phyloP scores from a whole-genome alignment of 37 sponge, comb jelly and placozoan species.

The Eunapius fragilis region DNA sequence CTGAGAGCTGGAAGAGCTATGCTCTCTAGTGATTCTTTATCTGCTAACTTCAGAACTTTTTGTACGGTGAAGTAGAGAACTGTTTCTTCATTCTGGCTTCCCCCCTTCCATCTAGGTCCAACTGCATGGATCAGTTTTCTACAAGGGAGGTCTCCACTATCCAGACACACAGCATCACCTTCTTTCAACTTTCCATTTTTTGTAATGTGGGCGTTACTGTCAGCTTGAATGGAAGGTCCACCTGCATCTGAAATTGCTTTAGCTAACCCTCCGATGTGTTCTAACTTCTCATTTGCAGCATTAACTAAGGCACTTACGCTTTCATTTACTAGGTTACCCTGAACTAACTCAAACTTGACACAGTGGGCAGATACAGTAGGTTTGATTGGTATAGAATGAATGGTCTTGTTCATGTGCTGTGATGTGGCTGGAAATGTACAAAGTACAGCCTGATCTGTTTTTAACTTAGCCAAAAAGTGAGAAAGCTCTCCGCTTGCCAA shows the following conservation, averaged over 20 bases:
- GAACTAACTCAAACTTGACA: constrained; percentile 46
- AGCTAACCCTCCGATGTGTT: constrained; percentile 79
- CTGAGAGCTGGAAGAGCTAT: constrained; percentile 78
- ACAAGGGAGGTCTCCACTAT: constrained; percentile 69
- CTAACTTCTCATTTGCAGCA: constrained; percentile 80
- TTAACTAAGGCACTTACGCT: constrained; percentile 75
- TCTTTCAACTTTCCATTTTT: constrained; percentile 26
- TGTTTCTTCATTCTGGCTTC: constrained; percentile 20
- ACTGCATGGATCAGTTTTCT: constrained; percentile 83
- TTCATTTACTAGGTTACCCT: constrained; percentile 62
- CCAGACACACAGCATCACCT: constrained; percentile 65
- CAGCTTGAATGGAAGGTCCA: constrained; percentile 70
- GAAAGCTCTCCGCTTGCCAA: constrained; percentile 34
- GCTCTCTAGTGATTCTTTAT: constrained; percentile 19
- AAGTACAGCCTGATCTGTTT: constrained; percentile 23
- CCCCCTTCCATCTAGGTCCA: constrained; percentile 73
- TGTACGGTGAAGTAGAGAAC: constrained; percentile 36
- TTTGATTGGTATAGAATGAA: constrained; percentile 13
- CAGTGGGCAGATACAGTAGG: background rate
- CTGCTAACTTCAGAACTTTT: constrained; percentile 24
- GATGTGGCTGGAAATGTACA: constrained; percentile 7
- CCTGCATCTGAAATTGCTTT: constrained; percentile 71
- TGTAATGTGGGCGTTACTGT: constrained; percentile 40
- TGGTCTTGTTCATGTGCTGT: background rate
- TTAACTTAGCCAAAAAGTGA: constrained; percentile 20